Base-by-base conservation (phyloP, 2,888 invertebrate genomes). In the Nomada fabriciana region DNA sequence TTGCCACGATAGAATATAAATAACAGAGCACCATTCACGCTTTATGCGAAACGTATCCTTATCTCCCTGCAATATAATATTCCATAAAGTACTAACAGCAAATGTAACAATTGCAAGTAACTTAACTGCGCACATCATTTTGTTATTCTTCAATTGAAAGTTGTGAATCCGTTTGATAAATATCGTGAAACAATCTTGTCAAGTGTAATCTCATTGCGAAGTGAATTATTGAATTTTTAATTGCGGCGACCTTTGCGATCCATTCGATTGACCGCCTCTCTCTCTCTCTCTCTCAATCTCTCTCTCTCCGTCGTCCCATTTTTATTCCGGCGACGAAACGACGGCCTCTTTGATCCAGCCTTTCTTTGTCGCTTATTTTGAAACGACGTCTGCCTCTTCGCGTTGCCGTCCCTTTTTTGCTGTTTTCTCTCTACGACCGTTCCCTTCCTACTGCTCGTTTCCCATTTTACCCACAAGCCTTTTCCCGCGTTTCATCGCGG, bases 241-340 rank as follows among this genome's bases (percentile, higher is more conserved):
- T 75, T 72, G 64, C 75, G 69, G 67, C 81, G 84, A 88, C 86
- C 88, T 59, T 86, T 78, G 60, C 86, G 84, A 88, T 89, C 18
- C 76, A 87, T 86, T 86, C 85, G 82, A 76, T 50, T 72, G 52
- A 55, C 42, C 57, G 23, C 42, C 5, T 18, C n/a, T 13, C n/a
- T n/a, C 36, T 7, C 10, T 64, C 67, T 52, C 15, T 57, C 15
- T 29, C 7, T 15, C 23, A 10, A 10, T 11, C 25, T 18, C 36
- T 20, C 18, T 23, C 47, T n/a, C 57, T 1, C 43, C 42, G 63
- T 11, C 50, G 42, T 20, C n/a, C 23, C 52, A 15, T 65, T 59
- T 52, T 65, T 71, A 65, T 60, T 25, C 36, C 63, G 55, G 20
- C 59, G 50, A 25, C 60, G 64, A 61, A 74, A 64, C 50, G 69